Conservation (phyloP, 2,888 invertebrate species). For the Eugnorisma glareosa region DNA sequence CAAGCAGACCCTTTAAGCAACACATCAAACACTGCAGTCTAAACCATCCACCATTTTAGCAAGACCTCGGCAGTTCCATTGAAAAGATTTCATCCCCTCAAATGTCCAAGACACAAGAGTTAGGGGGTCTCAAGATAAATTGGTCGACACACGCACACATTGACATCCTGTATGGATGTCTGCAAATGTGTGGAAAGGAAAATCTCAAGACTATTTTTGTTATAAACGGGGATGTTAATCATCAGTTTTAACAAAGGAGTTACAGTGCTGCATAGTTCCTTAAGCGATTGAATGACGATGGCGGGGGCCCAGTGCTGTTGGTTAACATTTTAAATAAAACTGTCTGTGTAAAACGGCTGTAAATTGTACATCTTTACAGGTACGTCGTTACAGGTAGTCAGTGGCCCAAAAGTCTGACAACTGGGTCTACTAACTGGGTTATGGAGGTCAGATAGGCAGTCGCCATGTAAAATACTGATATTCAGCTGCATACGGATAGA, state of each 20-base stretch:
- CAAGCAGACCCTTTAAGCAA: constrained; percentile 45
- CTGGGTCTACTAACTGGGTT: no score
- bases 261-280: not conserved
- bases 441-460: no score
- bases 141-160: constrained; percentile 67
- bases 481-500: no score
- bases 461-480: no score
- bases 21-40: constrained; percentile 61
- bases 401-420: no score
- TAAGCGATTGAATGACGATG: not conserved
- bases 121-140: constrained; percentile 59
- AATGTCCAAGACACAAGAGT: constrained; percentile 47
- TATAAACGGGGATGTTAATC: constrained; percentile 59
- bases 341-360: not conserved
- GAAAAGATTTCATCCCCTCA: constrained; percentile 40
- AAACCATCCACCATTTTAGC: constrained; percentile 57
- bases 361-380: no score
- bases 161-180: constrained; percentile 20
- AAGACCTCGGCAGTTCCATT: constrained; percentile 60
- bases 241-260: constrained; percentile 60
- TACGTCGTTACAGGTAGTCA: no score
- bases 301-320: not conserved
- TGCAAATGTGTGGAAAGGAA: constrained; percentile 65
- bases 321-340: not conserved
- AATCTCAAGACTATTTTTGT: constrained; percentile 70